phyloP scores from a whole-genome alignment of 64 coral and sea anemone species.

The Actinia tenebrosa region DNA sequence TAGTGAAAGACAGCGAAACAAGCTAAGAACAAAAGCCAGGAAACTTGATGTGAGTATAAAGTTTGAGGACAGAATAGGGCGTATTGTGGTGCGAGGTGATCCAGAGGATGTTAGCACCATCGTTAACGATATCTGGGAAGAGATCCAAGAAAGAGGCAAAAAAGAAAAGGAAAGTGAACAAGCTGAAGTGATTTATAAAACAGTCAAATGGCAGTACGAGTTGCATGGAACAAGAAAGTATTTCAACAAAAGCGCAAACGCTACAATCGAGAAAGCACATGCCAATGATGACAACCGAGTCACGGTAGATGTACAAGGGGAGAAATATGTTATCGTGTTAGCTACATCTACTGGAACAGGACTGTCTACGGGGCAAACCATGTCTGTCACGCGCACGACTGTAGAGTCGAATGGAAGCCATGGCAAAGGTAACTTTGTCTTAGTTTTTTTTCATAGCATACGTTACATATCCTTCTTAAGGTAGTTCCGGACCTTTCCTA shows the following conservation, averaged over 20 bases:
- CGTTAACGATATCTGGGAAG: conserved; percentile 26
- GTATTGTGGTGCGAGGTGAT: conserved; percentile 30
- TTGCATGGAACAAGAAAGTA: not conserved
- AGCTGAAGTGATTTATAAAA: conserved; percentile 11
- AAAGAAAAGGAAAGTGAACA: not conserved
- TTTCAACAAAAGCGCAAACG: conserved; percentile 13
- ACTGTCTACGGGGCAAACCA: not conserved
- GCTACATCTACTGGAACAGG: not conserved
- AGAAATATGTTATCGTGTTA: not conserved
- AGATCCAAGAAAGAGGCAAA: not conserved
- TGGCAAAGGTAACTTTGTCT: conserved; percentile 7
- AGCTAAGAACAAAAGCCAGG: not conserved
- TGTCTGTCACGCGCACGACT: conserved; percentile 8
- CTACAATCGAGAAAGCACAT: conserved; percentile 7
- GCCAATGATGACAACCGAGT: not conserved
- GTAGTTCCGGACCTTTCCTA: no score
- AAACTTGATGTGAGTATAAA: conserved; percentile 7
- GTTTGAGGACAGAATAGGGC: not conserved
- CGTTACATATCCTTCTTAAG: no score
- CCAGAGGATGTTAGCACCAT: conserved; percentile 6
- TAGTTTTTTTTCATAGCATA: no score
- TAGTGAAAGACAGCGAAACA: not conserved
- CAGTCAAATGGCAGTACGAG: conserved; percentile 1
- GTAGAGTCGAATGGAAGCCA: not conserved
- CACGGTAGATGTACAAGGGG: not conserved